Base-by-base conservation (phyloP, 2,888 invertebrate species). In the Marasmarcha lunaedactyla region DNA sequence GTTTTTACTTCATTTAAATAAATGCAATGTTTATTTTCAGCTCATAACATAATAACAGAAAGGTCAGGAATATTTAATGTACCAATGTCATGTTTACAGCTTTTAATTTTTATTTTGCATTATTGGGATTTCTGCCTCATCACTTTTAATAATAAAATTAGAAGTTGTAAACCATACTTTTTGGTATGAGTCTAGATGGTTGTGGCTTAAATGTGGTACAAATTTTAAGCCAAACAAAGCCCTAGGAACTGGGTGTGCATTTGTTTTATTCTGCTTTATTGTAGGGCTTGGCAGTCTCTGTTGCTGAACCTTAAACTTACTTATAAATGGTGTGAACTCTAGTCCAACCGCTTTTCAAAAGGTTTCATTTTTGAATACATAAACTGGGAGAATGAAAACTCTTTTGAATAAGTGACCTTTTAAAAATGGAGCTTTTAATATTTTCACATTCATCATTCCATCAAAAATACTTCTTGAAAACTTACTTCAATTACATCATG, bases 1-100 rank as follows among this genome's bases (percentile, higher is more conserved):
- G 11, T 13, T 13, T 12, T 13, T 2, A 35, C 9, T 15, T 36
- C 2, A 12, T 5, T 11, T n/a, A 36, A 20, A 13, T 37, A 39
- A 40, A 35, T 30, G 20, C 20, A 3, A 20, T 20, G 20, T 20
- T 20, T 20, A 20, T 74, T 78, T 79, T 73, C 81, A 81, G 81
- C 71, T 52, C 57, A 56, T 67, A 58, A 61, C 65, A 70, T 65
- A n/a, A n/a, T n/a, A 26, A 14, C 10, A 14, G 60, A 56, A 67
- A 79, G 79, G 78, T 81, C 76, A 78, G 79, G 69, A 45, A 48
- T 54, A 57, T 53, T 60, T 64, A 65, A 64, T 65, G 63, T 70
- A 60, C 50, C 51, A 48, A 55, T 60, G 64, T 60, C 62, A 65
- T 68, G 68, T 61, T 67, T 62, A 54, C 57, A 59, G 63, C 57